These are phyloP conservation scores for Troides helena DNA, from an alignment of 2,888 invertebrate species.

Conservation along the genomic window DNA sequence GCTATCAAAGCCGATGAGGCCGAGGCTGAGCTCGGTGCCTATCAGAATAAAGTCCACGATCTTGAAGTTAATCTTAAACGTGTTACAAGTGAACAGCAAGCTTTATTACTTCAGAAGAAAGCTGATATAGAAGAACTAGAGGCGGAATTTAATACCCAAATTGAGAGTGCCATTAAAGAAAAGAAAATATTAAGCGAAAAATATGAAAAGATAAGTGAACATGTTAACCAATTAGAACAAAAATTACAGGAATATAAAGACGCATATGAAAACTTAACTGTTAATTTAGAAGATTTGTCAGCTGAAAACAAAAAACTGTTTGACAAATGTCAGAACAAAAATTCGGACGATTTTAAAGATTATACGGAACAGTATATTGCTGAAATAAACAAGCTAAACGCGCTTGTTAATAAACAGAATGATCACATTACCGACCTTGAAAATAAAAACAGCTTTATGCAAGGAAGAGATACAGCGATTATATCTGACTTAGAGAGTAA, in stretches of 20 bases:
- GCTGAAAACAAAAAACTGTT: constrained; percentile 56
- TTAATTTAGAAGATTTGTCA: constrained; percentile 59
- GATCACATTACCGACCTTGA: constrained; percentile 63
- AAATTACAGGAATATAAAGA: constrained; percentile 60
- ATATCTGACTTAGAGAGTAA: constrained; percentile 51
- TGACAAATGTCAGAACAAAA: constrained; percentile 45
- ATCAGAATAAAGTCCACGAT: constrained; percentile 60
- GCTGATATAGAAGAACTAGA: constrained; percentile 71
- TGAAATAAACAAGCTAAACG: constrained; percentile 80
- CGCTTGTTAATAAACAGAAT: constrained; percentile 72
- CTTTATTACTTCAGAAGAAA: constrained; percentile 64
- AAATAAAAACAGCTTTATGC: constrained; percentile 48
- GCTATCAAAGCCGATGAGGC: constrained; percentile 54
- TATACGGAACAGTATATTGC: constrained; percentile 74
- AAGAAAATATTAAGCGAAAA: constrained; percentile 73
- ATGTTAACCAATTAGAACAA: constrained; percentile 61
- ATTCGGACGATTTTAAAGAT: constrained; percentile 50
- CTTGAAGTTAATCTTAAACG: constrained; percentile 69
- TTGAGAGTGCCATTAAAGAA: constrained; percentile 70
- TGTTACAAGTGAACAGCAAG: constrained; percentile 59
- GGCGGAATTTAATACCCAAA: constrained; percentile 67
- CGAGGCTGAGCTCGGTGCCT: constrained; percentile 55
- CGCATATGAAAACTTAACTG: constrained; percentile 55
- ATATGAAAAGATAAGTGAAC: constrained; percentile 71
- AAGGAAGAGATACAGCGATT: constrained; percentile 46